Conservation (phyloP, 2,888 invertebrate species). For the Crocallis elinguaria region DNA sequence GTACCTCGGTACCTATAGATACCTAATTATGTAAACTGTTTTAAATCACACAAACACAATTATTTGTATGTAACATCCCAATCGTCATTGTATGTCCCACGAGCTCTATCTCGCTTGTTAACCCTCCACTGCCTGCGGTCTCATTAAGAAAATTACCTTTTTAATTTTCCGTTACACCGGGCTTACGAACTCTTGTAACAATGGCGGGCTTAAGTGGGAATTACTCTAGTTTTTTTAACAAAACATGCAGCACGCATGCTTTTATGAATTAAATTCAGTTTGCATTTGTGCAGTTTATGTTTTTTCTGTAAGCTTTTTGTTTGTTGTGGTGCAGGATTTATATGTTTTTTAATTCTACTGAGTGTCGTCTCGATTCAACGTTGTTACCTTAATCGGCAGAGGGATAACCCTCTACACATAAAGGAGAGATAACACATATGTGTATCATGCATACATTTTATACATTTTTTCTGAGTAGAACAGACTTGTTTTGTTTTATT, state of each 20-base stretch:
- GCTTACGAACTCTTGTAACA: conserved; percentile 45
- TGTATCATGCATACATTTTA: no score
- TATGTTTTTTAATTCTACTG: conserved; percentile 6
- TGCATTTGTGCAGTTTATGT: conserved; percentile 20
- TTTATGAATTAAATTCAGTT: conserved; percentile 29
- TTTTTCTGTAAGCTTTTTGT: conserved; percentile 12
- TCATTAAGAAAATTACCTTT: conserved; percentile 77
- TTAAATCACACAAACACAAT: no score
- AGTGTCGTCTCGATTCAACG: conserved; percentile 20
- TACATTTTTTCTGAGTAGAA: no score
- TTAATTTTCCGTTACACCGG: conserved; percentile 73
- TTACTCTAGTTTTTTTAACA: conserved; percentile 39
- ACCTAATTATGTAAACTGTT: no score
- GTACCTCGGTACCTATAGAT: no score
- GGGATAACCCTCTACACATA: no score
- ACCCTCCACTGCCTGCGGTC: conserved; percentile 56
- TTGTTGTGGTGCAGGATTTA: conserved; percentile 13
- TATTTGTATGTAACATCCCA: conserved; percentile 7
- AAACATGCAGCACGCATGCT: conserved; percentile 28
- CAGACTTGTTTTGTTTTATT: no score
- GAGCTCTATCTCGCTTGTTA: conserved; percentile 44
- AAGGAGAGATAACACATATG: no score
- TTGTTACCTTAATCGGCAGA: no score
- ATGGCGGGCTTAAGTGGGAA: conserved; percentile 46
- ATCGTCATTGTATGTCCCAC: conserved; percentile 17